These are phyloP conservation scores for Chrysolina oricalcia DNA, from an alignment of 2,888 invertebrate genomes.

Conservation along the genomic window DNA sequence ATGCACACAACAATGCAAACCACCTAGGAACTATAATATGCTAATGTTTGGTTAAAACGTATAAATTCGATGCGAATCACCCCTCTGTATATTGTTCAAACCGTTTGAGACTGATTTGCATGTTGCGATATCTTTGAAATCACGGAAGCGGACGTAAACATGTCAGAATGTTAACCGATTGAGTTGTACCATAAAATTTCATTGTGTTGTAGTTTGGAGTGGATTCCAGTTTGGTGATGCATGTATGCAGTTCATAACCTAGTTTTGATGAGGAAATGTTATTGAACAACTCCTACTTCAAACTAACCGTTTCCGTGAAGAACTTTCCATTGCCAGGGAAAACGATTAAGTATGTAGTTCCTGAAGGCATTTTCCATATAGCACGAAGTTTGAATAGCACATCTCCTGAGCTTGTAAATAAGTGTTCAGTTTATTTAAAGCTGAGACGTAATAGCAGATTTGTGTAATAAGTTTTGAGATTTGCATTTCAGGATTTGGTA, in stretches of 20 bases:
- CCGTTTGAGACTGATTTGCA: conserved; percentile 47
- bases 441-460: no score
- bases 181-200: neutral
- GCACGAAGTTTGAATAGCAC: no score
- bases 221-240: neutral
- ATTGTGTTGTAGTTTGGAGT: neutral
- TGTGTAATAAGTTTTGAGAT: no score
- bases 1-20: conserved; percentile 36
- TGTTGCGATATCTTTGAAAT: conserved; percentile 46
- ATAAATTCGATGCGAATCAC: conserved; percentile 48
- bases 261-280: neutral
- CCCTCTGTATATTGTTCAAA: conserved; percentile 45
- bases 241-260: neutral
- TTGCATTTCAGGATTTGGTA: no score
- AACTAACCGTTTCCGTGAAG: no score
- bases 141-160: conserved; percentile 45
- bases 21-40: conserved; percentile 35
- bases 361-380: no score
- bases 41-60: conserved; percentile 47
- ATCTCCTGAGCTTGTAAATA: no score
- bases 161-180: conserved; percentile 2
- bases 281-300: no score
- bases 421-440: no score
- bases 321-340: no score
- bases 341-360: no score